A percentile compares a stretch with the other conserved stretches of the same genome.
These are phyloP conservation scores for Lasioglossum marginatum DNA, from an alignment of 2,888 invertebrate species.

Conservation along the genomic window DNA sequence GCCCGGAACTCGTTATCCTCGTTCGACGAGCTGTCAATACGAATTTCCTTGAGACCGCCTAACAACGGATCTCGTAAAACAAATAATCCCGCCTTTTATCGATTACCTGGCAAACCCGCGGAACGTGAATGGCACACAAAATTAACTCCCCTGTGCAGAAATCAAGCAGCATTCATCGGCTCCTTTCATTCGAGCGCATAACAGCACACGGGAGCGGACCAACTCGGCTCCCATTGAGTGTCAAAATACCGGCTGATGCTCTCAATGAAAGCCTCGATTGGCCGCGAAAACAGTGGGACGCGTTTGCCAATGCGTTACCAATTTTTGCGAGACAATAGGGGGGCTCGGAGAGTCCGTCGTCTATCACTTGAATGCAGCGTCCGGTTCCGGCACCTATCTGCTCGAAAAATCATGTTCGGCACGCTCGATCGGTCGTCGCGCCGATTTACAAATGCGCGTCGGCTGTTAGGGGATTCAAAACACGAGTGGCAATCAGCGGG, in stretches of 20 bases:
- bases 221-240: neutral
- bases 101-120: neutral
- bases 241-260: neutral
- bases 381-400: neutral
- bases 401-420: slow-evolving; percentile 3
- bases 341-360: neutral
- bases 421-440: neutral
- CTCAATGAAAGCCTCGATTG: neutral
- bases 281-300: neutral
- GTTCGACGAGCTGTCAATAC: neutral
- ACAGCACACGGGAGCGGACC: neutral
- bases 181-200: neutral
- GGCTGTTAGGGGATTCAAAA: slow-evolving; percentile 9
- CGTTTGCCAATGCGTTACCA: neutral
- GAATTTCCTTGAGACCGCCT: neutral
- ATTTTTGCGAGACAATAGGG: neutral
- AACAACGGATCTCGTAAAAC: neutral
- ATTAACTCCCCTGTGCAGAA: neutral
- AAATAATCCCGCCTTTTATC: neutral
- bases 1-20: neutral
- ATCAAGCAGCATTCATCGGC: neutral
- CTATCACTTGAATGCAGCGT: neutral
- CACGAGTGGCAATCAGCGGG: neutral
- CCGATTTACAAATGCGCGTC: slow-evolving; percentile 6
- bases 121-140: neutral